Evolutionary conservation across 2,888 invertebrate genomes (phyloP), one percentile per base, ranked within the genome.

Genomic region (Euproctis similis): DNA sequence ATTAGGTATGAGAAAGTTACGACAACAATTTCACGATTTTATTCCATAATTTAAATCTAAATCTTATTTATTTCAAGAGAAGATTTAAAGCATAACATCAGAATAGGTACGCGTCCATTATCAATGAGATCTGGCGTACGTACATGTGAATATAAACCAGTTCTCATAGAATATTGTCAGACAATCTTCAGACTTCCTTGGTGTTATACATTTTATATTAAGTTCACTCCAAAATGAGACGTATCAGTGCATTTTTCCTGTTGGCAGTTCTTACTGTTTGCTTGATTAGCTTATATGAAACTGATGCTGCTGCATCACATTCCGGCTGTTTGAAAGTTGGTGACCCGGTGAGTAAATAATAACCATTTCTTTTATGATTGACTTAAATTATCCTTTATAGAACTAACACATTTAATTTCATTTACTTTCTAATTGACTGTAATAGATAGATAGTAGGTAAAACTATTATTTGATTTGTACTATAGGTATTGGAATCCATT

Each of bases 231-330:
- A 19, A 2, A 19, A 19, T 19, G 19, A 8, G n/a, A 8, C 19
- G 19, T 19, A n/a, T 19, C 8, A 19, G 2, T 19, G 8, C 8
- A 8, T 19, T 8, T 19, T 7, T 19, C 2, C 30, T 36, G 33
- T 24, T 24, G 19, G 22, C 12, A 8, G 3, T 2, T n/a, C 18
- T 19, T 12, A 31, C 30, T 46, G 27, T 26, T 38, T 32, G 7
- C 3, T n/a, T n/a, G 19, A 24, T 4, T 19, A 19, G 4, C 8
- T 8, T 19, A 4, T 4, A 19, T n/a, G 19, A 19, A 19, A 8
- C 8, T 4, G 19, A 19, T 7, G 8, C 2, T 8, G 19, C 19
- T 4, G 19, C 19, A n/a, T 8, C 19, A 8, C 8, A n/a, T 8
- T 2, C 2, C 8, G n/a, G 4, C 1, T 19, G 19, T 19, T n/a